Evolutionary conservation across 1,140 invertebrate species (phyloP).

Genomic region (Conus ventricosus): DNA sequence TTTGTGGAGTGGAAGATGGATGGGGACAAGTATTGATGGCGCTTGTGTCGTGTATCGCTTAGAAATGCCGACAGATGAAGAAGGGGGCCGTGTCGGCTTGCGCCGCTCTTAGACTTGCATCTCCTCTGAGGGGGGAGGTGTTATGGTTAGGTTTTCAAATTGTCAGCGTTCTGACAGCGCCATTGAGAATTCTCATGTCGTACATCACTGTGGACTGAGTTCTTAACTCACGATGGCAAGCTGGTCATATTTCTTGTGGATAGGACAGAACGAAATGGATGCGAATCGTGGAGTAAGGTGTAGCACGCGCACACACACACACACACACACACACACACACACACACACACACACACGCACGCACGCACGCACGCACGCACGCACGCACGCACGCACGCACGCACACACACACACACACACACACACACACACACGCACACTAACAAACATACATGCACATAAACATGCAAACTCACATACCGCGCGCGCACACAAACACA

Average conservation of each 20-base stretch:
- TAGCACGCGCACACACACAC: not conserved
- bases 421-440: too few species aligned
- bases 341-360: conserved; percentile 22
- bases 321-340: conserved; percentile 5
- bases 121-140: not conserved
- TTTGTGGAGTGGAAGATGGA: not conserved
- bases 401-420: too few species aligned
- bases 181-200: not conserved
- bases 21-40: conserved; percentile 5
- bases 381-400: not conserved
- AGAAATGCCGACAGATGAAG: not conserved
- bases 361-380: not conserved
- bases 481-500: conserved; percentile 8
- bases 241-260: not conserved
- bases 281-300: not conserved
- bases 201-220: not conserved
- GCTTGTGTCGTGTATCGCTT: not conserved
- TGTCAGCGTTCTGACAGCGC: not conserved
- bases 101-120: not conserved
- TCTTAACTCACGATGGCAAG: not conserved
- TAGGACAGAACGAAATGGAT: not conserved
- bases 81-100: not conserved
- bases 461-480: too few species aligned
- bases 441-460: too few species aligned
- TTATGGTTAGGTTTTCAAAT: not conserved